Evolutionary conservation across 2,888 invertebrate species (phyloP).

Genomic region (Neoascia interrupta): DNA sequence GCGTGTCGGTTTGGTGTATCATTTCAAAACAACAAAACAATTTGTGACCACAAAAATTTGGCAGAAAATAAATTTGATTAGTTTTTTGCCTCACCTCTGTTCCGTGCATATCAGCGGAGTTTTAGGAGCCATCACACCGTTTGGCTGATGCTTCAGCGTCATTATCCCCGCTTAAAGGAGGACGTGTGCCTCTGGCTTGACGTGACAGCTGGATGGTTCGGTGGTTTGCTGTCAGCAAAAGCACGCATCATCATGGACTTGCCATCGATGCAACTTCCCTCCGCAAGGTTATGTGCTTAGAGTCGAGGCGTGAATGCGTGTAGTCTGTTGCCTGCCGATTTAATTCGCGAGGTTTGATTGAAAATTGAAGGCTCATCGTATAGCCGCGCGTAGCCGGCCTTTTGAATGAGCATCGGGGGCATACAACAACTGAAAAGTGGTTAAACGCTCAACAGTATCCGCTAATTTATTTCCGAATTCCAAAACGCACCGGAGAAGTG

Average conservation of each 20-base stretch:
- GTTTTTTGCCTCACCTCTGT: constrained; percentile 12
- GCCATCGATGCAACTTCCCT: constrained; percentile 5
- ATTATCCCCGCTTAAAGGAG: constrained; percentile 34
- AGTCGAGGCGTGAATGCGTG: constrained; percentile 6
- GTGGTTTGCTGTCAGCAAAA: constrained; percentile 1
- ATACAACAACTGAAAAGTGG: constrained; percentile 33
- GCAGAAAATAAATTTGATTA: constrained; percentile 62
- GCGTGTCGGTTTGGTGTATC: constrained; percentile 28
- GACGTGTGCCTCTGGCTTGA: constrained; percentile 46
- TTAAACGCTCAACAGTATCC: constrained; percentile 57
- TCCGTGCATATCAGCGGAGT: neutral
- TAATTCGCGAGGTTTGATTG: constrained; percentile 59
- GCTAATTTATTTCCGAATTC: constrained; percentile 65
- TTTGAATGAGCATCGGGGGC: constrained; percentile 42
- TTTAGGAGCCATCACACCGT: neutral
- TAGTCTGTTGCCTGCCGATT: constrained; percentile 16
- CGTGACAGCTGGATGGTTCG: constrained; percentile 48
- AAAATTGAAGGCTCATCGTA: constrained; percentile 58
- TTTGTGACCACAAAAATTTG: constrained; percentile 64
- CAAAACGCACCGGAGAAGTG: neutral
- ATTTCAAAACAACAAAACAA: constrained; percentile 55
- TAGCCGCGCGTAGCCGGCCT: too few relatives aligned
- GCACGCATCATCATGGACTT: neutral
- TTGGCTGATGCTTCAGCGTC: too few relatives aligned
- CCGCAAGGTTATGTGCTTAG: neutral